Conservation (phyloP, 2,113 vertebrate species). For the Nannospalax galili region DNA sequence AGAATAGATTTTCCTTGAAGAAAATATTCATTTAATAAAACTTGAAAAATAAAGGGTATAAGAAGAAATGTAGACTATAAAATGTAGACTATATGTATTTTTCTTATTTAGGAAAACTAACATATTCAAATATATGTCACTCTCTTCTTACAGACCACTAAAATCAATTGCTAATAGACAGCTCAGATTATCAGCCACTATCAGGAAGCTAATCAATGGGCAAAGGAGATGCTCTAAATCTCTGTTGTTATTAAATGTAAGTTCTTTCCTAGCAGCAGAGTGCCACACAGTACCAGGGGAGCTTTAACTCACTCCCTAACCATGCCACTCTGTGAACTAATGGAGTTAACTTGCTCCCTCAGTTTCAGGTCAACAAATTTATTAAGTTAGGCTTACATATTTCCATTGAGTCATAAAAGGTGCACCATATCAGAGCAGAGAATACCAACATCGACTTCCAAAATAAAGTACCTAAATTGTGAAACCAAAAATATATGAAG, state of each 20-base stretch:
- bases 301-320: neutral
- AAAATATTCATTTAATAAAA: neutral
- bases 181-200: neutral
- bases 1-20: neutral
- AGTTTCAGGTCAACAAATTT: neutral
- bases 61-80: neutral
- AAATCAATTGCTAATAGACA: neutral
- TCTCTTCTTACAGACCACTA: neutral
- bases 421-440: neutral
- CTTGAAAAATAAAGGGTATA: neutral
- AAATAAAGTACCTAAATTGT: neutral
- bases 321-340: neutral
- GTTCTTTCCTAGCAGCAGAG: neutral
- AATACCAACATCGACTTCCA: neutral
- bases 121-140: neutral
- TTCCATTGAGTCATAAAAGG: neutral
- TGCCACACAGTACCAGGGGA: neutral
- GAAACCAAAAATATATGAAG: neutral
- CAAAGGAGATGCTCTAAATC: neutral
- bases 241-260: neutral
- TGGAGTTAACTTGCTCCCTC: neutral
- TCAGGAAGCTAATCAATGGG: neutral
- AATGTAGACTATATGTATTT: too few species aligned
- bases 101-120: neutral
- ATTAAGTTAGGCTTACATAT: neutral